These are phyloP conservation scores for Eumaeus atala DNA, from an alignment of 1,140 invertebrate species.

Conservation along the genomic window DNA sequence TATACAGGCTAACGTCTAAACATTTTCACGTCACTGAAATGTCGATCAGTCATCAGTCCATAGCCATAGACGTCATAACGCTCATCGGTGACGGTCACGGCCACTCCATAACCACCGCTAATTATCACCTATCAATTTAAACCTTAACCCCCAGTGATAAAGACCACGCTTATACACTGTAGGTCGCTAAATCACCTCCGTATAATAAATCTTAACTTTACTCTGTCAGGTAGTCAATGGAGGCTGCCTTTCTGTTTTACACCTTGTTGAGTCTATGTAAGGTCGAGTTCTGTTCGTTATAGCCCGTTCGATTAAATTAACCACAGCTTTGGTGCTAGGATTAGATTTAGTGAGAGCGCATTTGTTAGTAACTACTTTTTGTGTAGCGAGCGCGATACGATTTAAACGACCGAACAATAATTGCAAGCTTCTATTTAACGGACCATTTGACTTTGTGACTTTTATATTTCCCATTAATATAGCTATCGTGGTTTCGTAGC, in stretches of 20 bases:
- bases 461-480: too few relatives aligned
- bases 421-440: too few relatives aligned
- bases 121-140: background rate
- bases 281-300: background rate
- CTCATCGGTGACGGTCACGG: background rate
- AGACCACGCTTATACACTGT: background rate
- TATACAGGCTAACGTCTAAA: too few relatives aligned
- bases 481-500: too few relatives aligned
- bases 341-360: slow-evolving; percentile 5
- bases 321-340: background rate
- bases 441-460: too few relatives aligned
- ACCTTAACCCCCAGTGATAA: too few relatives aligned
- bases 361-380: slow-evolving; percentile 8
- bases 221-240: background rate
- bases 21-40: too few relatives aligned
- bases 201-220: slow-evolving; percentile 1
- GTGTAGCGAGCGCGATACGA: background rate
- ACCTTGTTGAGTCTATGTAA: background rate
- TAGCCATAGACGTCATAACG: too few relatives aligned
- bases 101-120: background rate
- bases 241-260: background rate
- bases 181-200: background rate
- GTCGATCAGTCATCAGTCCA: too few relatives aligned
- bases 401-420: too few relatives aligned
- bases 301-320: background rate